Base-by-base conservation (phyloP, 2,113 vertebrate species). In the Cynopterus brachyotis region DNA sequence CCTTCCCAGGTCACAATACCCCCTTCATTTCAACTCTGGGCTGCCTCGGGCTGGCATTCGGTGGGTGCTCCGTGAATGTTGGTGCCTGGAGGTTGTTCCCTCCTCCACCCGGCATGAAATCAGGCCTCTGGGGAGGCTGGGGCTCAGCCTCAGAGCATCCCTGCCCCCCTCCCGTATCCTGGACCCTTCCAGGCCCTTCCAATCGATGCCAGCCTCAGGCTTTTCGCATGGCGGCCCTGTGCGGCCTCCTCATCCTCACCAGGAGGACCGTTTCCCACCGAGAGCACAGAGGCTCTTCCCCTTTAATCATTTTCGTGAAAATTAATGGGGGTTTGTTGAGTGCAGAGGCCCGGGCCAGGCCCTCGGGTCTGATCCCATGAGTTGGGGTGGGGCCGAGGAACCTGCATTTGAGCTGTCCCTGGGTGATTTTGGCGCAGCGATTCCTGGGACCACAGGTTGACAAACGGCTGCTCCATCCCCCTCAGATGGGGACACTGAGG, bases 61-160 rank as follows among this genome's bases (percentile, higher is more conserved):
- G 86, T 13, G 37, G 67, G 57, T 24, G 76, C 66, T 60, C 37
- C 6, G 2, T 26, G 81, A 35, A 20, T n/a, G 66, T 55, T 13
- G 16, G 59, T 6, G 24, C 45, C 3, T 0, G 5, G 28, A 1
- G 0, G 3, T 0, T 9, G 35, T 15, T 19, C 40, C 37, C 22
- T 50, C 62, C 80, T 19, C 5, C 42, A 17, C 72, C 28, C 9
- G 13, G 50, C 17, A 47, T 47, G 24, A 15, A 24, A 6, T 10
- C 0, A 0, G 92, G 47, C 67, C 75, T 66, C 0, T 1, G 1
- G 72, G 50, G 57, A 32, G 0, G 10, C 15, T 16, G 35, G 47
- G 28, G 30, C 53, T 66, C 6, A 0, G 75, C 55, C 55, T 67
- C 3, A 0, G 24, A 24, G 87, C 60, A 59, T 73, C 47, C 6